Evolutionary conservation across 2,888 invertebrate genomes (phyloP).

Genomic region (Gonocerus acuteangulatus): DNA sequence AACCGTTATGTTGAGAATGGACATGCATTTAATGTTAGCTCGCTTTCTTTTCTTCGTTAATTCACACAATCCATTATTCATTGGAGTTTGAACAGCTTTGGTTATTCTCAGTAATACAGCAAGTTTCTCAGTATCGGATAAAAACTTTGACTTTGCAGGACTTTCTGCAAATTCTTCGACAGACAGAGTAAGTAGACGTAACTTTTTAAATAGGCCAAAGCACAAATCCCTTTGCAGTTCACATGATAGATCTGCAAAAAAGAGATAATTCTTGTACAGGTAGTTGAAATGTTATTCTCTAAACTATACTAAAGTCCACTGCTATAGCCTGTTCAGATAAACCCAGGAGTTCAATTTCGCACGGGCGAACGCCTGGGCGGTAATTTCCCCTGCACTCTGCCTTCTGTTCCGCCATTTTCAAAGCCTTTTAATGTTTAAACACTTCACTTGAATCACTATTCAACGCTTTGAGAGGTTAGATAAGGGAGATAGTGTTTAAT

Average conservation of each 20-base stretch:
- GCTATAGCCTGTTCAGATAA: no score
- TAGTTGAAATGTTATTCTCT: no score
- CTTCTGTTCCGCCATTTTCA: no score
- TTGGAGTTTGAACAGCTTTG: conserved; percentile 26
- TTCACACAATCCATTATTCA: conserved; percentile 33
- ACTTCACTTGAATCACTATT: no score
- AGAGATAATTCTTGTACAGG: neutral
- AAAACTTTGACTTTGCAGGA: conserved; percentile 55
- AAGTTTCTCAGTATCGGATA: conserved; percentile 69
- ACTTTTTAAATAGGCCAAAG: conserved; percentile 52
- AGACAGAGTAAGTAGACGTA: conserved; percentile 71
- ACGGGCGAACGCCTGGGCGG: no score
- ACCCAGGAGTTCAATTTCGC: no score
- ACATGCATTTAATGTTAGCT: conserved; percentile 22
- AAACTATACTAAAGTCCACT: no score
- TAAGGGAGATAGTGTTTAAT: no score
- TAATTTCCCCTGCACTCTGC: no score
- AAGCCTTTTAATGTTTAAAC: no score
- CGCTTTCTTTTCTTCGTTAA: conserved; percentile 26
- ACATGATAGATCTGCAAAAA: conserved; percentile 2
- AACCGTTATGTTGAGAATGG: conserved; percentile 27
- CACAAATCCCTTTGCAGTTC: conserved; percentile 13
- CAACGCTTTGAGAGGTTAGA: no score
- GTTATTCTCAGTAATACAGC: conserved; percentile 71
- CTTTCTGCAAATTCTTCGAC: conserved; percentile 78